Evolutionary conservation across 2,888 invertebrate species (phyloP).

Genomic region (Brachyptera risi): DNA sequence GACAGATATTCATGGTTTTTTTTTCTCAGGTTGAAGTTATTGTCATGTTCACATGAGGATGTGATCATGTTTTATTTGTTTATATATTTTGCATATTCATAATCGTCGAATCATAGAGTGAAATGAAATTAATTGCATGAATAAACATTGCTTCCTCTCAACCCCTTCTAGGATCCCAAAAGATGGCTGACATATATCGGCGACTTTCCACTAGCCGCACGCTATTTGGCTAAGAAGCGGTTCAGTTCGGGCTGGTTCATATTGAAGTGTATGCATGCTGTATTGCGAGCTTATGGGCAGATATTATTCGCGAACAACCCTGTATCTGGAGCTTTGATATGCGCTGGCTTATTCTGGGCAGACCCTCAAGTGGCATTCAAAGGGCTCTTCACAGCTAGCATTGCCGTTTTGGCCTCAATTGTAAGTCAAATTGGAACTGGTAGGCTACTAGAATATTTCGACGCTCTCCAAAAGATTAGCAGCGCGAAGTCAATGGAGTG

Average conservation of each 20-base stretch:
- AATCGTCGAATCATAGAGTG: too few species aligned
- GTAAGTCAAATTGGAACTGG: slow-evolving; percentile 19
- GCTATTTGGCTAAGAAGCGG: slow-evolving; percentile 38
- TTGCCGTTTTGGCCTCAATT: slow-evolving; percentile 41
- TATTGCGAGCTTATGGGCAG: slow-evolving; percentile 45
- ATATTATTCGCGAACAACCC: slow-evolving; percentile 47
- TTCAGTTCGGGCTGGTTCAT: slow-evolving; percentile 38
- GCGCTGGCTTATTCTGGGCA: slow-evolving; percentile 41
- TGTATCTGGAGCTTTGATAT: slow-evolving; percentile 44
- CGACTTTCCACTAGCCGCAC: slow-evolving; percentile 39
- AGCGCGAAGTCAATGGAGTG: too few species aligned
- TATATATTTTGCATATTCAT: too few species aligned
- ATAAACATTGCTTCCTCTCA: too few species aligned
- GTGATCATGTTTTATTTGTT: not conserved
- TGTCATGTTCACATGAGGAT: not conserved
- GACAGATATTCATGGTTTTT: too few species aligned
- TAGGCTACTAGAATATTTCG: too few species aligned
- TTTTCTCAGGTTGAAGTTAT: too few species aligned
- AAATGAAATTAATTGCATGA: too few species aligned
- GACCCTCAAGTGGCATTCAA: slow-evolving; percentile 38
- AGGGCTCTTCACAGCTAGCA: slow-evolving; percentile 39
- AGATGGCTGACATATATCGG: slow-evolving; percentile 40
- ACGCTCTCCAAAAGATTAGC: too few species aligned
- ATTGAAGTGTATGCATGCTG: slow-evolving; percentile 41
- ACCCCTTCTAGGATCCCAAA: slow-evolving; percentile 16